Conservation (phyloP, 1,140 invertebrate genomes). For the Halictus rubicundus region DNA sequence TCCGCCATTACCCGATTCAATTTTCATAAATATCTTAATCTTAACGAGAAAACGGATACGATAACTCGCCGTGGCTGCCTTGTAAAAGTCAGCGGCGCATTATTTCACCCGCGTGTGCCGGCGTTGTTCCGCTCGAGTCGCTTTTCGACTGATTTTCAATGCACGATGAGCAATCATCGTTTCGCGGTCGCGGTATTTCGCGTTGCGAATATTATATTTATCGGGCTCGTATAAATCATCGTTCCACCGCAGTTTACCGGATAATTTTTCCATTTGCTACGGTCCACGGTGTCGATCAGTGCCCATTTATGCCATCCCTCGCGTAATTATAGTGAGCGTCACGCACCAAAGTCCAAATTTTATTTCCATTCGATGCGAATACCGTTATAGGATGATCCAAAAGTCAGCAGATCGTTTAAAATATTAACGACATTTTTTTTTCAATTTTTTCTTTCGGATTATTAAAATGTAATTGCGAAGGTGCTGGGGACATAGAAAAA, state of each 20-base stretch:
- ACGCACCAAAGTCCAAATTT: too few species aligned
- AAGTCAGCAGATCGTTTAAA: too few species aligned
- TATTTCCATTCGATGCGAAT: too few species aligned
- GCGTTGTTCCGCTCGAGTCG: too few species aligned
- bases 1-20: not conserved
- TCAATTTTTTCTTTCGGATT: too few species aligned
- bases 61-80: not conserved
- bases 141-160: not conserved
- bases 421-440: too few species aligned
- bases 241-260: not conserved
- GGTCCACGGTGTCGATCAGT: not conserved
- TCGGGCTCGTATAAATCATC: not conserved
- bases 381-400: too few species aligned
- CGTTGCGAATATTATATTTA: not conserved
- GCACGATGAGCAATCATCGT: constrained; percentile 12
- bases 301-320: not conserved
- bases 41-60: constrained; percentile 15
- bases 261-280: constrained; percentile 9
- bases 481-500: too few species aligned
- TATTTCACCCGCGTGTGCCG: not conserved
- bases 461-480: too few species aligned
- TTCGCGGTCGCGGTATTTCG: constrained; percentile 3
- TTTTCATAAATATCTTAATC: constrained; percentile 12
- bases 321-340: too few species aligned
- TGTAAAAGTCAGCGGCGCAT: not conserved